Conservation (phyloP, 2,113 vertebrate species). For the Oreocharis arfaki region DNA sequence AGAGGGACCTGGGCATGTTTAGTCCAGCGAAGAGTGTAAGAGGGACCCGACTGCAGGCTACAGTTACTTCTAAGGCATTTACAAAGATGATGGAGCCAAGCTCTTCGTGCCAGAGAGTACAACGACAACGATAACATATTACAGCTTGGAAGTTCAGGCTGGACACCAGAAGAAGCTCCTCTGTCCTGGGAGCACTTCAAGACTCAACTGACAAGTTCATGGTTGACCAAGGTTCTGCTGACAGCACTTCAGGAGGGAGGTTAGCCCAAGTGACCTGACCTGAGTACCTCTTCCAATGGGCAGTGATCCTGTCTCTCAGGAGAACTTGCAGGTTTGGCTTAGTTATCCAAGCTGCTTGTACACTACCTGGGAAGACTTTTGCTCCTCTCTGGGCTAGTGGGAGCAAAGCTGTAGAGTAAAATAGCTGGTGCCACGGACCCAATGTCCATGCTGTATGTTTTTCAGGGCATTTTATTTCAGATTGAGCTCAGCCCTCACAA, state of each 20-base stretch:
- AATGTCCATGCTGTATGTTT: neutral
- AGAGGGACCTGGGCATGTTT: neutral
- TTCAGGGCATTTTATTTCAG: neutral
- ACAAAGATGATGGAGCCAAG: neutral
- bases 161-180: neutral
- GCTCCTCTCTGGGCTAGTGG: neutral
- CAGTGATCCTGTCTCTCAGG: neutral
- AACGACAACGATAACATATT: accelerated
- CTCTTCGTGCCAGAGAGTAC: neutral
- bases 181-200: neutral
- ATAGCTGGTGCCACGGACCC: neutral
- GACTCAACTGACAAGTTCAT: neutral
- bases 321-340: neutral
- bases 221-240: neutral
- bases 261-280: neutral
- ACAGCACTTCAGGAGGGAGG: neutral
- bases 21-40: neutral
- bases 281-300: neutral
- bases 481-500: neutral
- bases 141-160: neutral
- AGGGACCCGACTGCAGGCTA: neutral
- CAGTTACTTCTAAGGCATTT: neutral
- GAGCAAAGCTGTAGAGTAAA: neutral
- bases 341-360: neutral
- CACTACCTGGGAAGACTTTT: neutral